Percentiles rank a stretch among this genome's conserved stretches.
phyloP scores from a whole-genome alignment of 2,113 vertebrate genomes.

The Sylvicapra grimmia region DNA sequence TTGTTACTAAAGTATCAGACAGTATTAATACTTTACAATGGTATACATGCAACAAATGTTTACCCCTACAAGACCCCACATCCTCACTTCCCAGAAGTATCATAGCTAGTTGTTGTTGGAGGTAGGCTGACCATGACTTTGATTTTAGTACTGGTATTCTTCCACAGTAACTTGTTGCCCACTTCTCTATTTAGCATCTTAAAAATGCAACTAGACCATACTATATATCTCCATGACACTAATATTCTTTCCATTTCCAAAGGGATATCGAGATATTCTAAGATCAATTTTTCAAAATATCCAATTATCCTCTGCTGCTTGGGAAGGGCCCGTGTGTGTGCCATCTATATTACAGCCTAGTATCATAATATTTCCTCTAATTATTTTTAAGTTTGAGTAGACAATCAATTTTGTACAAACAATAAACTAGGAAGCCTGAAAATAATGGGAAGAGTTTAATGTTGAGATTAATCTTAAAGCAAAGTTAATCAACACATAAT shows the following conservation, averaged over 20 bases:
- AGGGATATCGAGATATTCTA: neutral
- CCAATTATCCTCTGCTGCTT: neutral
- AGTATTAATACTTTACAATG: neutral
- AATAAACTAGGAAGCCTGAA: slow-evolving; percentile 35
- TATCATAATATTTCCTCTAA: slow-evolving; percentile 28
- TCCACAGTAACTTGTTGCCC: neutral
- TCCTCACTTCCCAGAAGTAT: neutral
- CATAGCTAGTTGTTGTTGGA: neutral
- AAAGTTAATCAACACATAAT: slow-evolving; percentile 64
- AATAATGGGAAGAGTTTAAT: slow-evolving; percentile 41
- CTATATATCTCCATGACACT: neutral
- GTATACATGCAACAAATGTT: neutral
- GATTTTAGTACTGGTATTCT: neutral
- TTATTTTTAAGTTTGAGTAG: slow-evolving; percentile 40
- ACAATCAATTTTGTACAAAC: slow-evolving; percentile 42
- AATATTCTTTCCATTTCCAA: slow-evolving; percentile 31
- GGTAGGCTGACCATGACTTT: neutral
- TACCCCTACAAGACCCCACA: fast-evolving
- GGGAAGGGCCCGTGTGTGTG: neutral
- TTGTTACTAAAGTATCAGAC: neutral
- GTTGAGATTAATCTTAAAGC: slow-evolving; percentile 61
- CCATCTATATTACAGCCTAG: neutral
- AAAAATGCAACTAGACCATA: neutral
- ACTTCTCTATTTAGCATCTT: neutral
- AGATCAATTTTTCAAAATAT: neutral